Evolutionary conservation across 2,797 vertebrate species (phyloP).

Genomic region (Lepilemur ruficaudatus): DNA sequence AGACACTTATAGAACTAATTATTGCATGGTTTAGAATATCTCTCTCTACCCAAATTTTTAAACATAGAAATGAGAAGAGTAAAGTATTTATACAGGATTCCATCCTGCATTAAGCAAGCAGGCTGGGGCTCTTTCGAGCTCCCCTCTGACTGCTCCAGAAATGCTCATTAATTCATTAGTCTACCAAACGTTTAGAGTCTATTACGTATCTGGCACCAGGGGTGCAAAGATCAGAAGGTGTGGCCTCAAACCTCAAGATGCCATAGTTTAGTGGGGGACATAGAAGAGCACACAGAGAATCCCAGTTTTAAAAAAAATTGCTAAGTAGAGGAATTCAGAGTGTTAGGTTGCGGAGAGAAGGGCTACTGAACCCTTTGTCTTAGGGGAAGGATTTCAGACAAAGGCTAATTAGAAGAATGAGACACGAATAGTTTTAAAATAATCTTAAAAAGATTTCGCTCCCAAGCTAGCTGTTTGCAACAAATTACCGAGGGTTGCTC

Average conservation of each 20-base stretch:
- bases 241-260: not conserved
- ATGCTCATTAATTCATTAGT: conserved; percentile 45
- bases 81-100: not conserved
- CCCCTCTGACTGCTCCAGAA: not conserved
- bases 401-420: not conserved
- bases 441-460: not conserved
- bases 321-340: not conserved
- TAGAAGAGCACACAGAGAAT: not conserved
- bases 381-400: conserved; percentile 14
- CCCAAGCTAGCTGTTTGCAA: not conserved
- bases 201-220: not conserved
- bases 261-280: not conserved
- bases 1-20: conserved; percentile 60
- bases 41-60: conserved; percentile 35
- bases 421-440: not conserved
- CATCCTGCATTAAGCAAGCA: not conserved
- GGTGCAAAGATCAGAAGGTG: conserved; percentile 13
- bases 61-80: not conserved
- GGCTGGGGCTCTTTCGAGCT: not conserved
- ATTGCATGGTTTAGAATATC: conserved; percentile 34
- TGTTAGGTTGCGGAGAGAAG: not conserved
- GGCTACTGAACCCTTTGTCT: not conserved
- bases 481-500: not conserved
- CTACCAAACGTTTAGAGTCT: conserved; percentile 29
- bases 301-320: not conserved